Evolutionary conservation across 2,888 invertebrate species (phyloP).

Genomic region (Brenthis daphne): DNA sequence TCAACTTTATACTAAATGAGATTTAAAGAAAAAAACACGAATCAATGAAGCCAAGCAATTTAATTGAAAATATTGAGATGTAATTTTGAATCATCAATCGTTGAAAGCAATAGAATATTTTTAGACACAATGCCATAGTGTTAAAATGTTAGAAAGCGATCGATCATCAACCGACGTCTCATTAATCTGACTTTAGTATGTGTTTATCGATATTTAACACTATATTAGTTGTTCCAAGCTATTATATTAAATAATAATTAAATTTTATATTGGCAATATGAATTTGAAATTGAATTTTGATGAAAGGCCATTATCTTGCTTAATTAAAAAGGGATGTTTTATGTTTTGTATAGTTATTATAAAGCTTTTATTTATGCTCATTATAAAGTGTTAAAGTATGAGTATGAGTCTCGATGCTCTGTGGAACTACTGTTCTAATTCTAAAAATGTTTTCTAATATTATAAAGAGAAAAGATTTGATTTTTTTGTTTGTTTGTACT

Average conservation of each 20-base stretch:
- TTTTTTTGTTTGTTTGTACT: too few species aligned
- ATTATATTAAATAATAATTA: constrained; percentile 10
- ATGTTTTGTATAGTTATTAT: neutral
- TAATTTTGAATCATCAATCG: constrained; percentile 44
- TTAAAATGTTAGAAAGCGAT: constrained; percentile 34
- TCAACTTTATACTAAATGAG: constrained; percentile 11
- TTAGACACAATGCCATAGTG: constrained; percentile 29
- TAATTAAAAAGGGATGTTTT: neutral
- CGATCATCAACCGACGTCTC: constrained; percentile 47
- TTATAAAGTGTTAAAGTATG: too few species aligned
- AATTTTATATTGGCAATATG: neutral
- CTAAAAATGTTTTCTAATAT: too few species aligned
- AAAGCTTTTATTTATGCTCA: neutral
- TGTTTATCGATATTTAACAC: constrained; percentile 39
- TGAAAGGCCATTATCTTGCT: neutral
- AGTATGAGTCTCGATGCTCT: too few species aligned
- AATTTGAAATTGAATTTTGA: constrained; percentile 1
- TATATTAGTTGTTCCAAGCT: constrained; percentile 11
- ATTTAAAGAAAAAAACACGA: constrained; percentile 18
- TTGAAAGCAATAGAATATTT: constrained; percentile 36
- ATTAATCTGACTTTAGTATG: constrained; percentile 46
- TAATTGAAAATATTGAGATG: constrained; percentile 40
- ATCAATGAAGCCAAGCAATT: constrained; percentile 22
- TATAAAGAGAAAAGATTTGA: too few species aligned
- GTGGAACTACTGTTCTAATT: too few species aligned